Evolutionary conservation across 1,140 invertebrate genomes (phyloP), one percentile per base, ranked within the genome.

Genomic region (Calliopsis andreniformis): DNA sequence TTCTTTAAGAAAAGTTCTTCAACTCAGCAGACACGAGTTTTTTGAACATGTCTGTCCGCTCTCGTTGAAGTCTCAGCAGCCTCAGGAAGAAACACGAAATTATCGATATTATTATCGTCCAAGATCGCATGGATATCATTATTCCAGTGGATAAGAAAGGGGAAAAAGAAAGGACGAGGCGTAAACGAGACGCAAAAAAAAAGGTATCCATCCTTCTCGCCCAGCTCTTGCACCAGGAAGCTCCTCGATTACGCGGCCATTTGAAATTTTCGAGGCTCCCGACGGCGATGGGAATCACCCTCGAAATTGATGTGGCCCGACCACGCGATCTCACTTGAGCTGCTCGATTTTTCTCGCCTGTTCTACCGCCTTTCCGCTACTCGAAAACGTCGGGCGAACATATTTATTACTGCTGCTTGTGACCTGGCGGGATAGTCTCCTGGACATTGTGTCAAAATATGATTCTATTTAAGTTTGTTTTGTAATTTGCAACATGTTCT

Each of bases 191-290:
- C 25, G 25, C 14, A 20, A 32, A n/a, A 55, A 12, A 28, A 35
- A 20, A 43, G 16, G 23, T 12, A 4, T 14, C 55, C 63, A 72
- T 62, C 25, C 32, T 62, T 42, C 12, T 51, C 25, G 61, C 58
- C 35, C 62, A 39, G 25, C 62, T 63, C 58, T 42, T 67, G 23
- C 62, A 55, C 77, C 53, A 76, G 70, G 49, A 78, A 56, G 79
- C 79, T 80, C 78, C 64, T 53, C 79, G 78, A 80, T 81, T 81
- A 81, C 79, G 62, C 70, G 71, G 59, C 56, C 64, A 69, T 80
- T 80, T 56, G 79, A 80, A 81, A 81, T 81, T 81, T 81, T 76
- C 70, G 58, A 35, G 63, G 49, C 28, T 75, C 77, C 69, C 79
- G 79, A 80, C 79, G 79, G 49, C 63, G 63, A 23, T 45, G 56